Evolutionary conservation across 2,888 invertebrate genomes (phyloP).

Genomic region (Pardosa pseudoannulata): DNA sequence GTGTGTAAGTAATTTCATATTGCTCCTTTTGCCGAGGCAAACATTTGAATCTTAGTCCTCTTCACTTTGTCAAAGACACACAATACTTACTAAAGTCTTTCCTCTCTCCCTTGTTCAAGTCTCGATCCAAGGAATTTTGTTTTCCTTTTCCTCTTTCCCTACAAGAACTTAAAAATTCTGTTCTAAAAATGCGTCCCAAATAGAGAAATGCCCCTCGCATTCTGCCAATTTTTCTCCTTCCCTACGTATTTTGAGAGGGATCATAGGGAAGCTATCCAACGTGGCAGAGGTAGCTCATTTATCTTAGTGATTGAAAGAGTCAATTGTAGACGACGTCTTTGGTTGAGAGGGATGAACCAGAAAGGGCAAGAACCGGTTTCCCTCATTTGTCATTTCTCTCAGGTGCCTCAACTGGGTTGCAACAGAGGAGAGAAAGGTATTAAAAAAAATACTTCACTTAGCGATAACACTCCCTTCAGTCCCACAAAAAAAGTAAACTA

Average conservation of each 20-base stretch:
- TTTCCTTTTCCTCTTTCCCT: too few species aligned
- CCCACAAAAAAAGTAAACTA: too few species aligned
- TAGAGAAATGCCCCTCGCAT: background rate
- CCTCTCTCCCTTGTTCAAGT: too few species aligned
- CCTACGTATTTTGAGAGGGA: background rate
- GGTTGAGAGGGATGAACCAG: slow-evolving; percentile 24
- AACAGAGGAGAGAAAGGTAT: background rate
- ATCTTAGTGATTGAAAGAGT: slow-evolving; percentile 22
- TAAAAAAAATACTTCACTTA: background rate
- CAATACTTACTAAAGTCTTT: too few species aligned
- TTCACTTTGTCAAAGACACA: too few species aligned
- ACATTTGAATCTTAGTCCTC: too few species aligned
- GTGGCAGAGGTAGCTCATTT: slow-evolving; percentile 5
- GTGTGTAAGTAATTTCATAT: too few species aligned
- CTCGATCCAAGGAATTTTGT: too few species aligned
- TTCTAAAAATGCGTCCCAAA: background rate
- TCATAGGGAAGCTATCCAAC: background rate
- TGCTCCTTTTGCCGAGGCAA: too few species aligned
- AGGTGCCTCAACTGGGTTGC: background rate
- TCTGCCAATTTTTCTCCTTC: background rate
- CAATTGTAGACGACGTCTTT: slow-evolving; percentile 18
- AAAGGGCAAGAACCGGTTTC: slow-evolving; percentile 24
- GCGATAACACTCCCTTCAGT: background rate
- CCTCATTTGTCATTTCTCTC: slow-evolving; percentile 20
- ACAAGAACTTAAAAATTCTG: too few species aligned